A percentile compares a stretch with the other conserved stretches of the same genome.
Evolutionary conservation across 2,113 vertebrate genomes (phyloP).

Genomic region (Empidonax alnorum): DNA sequence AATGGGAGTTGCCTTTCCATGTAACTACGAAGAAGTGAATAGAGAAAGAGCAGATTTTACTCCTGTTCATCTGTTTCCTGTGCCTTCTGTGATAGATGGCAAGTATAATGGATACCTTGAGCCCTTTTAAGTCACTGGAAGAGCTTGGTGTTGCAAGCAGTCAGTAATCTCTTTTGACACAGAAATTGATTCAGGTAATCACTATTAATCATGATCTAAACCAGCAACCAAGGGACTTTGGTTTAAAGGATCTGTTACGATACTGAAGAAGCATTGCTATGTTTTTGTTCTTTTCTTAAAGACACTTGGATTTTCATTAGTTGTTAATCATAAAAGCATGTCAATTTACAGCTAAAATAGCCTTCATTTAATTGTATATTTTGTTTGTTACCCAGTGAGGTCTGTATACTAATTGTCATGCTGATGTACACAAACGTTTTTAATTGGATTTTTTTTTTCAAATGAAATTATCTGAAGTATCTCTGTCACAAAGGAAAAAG

Average conservation of each 20-base stretch:
- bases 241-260: neutral
- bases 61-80: neutral
- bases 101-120: neutral
- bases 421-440: neutral
- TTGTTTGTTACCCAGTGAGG: neutral
- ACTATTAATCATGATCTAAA: neutral
- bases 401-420: neutral
- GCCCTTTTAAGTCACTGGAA: neutral
- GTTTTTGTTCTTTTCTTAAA: neutral
- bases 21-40: neutral
- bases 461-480: neutral
- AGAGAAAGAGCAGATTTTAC: neutral
- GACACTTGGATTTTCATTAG: neutral
- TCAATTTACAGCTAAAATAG: neutral
- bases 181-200: neutral
- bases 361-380: neutral
- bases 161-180: neutral
- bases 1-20: neutral
- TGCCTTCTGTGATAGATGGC: neutral
- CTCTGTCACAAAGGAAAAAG: neutral
- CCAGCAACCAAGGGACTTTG: neutral
- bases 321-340: neutral
- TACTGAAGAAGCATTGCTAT: neutral
- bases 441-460: neutral
- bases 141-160: neutral